Percentiles rank a stretch among this genome's conserved stretches.
Evolutionary conservation across 37 sponge, comb jelly and placozoan genomes (phyloP).

Genomic region (Mnemiopsis leidyi): DNA sequence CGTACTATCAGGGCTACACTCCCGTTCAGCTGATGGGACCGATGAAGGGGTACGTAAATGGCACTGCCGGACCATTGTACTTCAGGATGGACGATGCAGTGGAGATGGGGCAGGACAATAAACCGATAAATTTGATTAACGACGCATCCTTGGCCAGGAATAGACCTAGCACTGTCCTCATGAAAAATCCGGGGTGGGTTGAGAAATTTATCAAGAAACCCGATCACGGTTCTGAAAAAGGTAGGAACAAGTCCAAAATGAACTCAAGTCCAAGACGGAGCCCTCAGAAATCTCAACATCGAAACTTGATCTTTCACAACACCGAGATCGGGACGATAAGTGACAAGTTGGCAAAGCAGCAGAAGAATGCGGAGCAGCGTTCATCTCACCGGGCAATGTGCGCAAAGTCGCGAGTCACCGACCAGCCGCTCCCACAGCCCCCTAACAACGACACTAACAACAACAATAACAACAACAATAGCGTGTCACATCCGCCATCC

Average conservation of each 20-base stretch:
- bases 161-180: neutral
- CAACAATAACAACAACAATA: neutral
- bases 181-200: constrained; percentile 34
- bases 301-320: constrained; percentile 46
- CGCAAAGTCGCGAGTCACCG: neutral
- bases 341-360: constrained; percentile 45
- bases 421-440: neutral
- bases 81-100: neutral
- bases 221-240: neutral
- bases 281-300: neutral
- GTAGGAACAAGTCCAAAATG: neutral
- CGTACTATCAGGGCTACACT: neutral
- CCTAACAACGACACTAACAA: neutral
- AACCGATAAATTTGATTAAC: neutral
- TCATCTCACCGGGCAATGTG: constrained; percentile 1
- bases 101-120: constrained; percentile 1
- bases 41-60: constrained; percentile 31
- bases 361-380: constrained; percentile 1
- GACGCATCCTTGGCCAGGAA: neutral
- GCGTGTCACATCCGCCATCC: neutral
- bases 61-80: neutral
- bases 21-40: constrained; percentile 25
- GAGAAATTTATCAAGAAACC: constrained; percentile 2
- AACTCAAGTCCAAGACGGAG: neutral
- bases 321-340: constrained; percentile 38